Evolutionary conservation across 2,888 invertebrate genomes (phyloP), one percentile per base, ranked within the genome.

Genomic region (Watsonalla binaria): DNA sequence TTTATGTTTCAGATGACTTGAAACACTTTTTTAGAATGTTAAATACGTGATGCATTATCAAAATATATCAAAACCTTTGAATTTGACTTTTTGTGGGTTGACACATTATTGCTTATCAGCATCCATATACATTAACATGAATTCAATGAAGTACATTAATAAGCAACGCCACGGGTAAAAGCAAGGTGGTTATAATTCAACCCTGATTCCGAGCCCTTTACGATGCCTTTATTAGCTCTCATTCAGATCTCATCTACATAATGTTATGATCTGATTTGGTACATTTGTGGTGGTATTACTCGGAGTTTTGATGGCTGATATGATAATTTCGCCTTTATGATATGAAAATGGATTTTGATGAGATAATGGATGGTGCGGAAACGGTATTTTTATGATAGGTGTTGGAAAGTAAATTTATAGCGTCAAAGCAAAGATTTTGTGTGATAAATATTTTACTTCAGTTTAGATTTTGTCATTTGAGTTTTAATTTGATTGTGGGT

Each of bases 181-280:
- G 42, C 11, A 11, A 42, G 42, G 5, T 11, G 11, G 5, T 11
- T 37, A 15, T 49, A 49, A 49, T 49, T 49, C 37, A 7, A 49
- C 37, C 14, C 14, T 37, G 48, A 37, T 49, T 49, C 37, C n/a
- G 49, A 39, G 49, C 37, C 49, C 49, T 49, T 49, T 49, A 49
- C 37, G 49, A 37, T 39, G 37, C 37, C 49, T 49, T 49, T 49
- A 49, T 49, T 39, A 49, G 39, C 35, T 49, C 37, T 49, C 48
- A 37, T 49, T 49, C 37, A 49, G 48, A 39, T 49, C 49, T 5
- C 49, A 39, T 49, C 49, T 49, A 49, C 49, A 49, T 49, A 49
- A 49, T 39, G 11, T 39, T 49, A 49, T 42, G 42, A 42, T 49
- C 49, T 39, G 49, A 49, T 49, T 49, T 8, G 15, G 8, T 39